Percentiles rank a stretch among this genome's conserved stretches.
Conservation (phyloP, 2,113 vertebrate genomes). For the Ginglymostoma cirratum region DNA sequence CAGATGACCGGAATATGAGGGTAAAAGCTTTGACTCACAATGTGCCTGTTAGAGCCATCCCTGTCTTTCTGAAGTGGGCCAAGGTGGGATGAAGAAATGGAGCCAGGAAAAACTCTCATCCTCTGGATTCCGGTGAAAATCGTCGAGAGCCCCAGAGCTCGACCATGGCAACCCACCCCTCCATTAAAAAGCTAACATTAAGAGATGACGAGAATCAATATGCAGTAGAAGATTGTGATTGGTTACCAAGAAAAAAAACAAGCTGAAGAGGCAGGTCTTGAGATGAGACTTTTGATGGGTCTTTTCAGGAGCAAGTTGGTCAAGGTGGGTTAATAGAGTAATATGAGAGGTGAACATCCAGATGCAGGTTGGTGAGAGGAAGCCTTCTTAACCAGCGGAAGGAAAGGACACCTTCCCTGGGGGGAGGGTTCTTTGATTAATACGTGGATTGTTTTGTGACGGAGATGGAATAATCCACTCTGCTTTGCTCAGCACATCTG, state of each 20-base stretch:
- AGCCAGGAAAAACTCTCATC: conserved; percentile 19
- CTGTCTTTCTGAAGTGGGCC: conserved; percentile 91
- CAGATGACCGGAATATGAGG: conserved; percentile 88
- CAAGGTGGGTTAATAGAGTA: background rate
- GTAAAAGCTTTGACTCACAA: conserved; percentile 94
- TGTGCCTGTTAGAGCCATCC: conserved; percentile 91
- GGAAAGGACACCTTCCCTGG: background rate
- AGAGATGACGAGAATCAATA: conserved; percentile 30
- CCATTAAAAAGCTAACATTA: conserved; percentile 25
- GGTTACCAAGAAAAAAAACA: background rate
- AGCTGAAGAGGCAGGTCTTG: conserved; percentile 24
- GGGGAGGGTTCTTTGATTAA: background rate
- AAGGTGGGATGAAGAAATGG: conserved; percentile 83
- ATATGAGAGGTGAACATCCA: background rate
- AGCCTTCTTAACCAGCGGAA: background rate
- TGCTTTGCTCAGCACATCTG: background rate
- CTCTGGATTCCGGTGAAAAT: conserved; percentile 27
- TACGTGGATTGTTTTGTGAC: background rate
- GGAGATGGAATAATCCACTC: background rate
- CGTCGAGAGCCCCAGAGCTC: background rate
- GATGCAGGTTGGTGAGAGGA: conserved; percentile 12
- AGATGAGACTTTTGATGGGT: conserved; percentile 19
- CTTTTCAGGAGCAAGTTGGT: conserved; percentile 24
- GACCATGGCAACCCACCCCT: conserved; percentile 11
- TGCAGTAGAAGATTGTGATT: conserved; percentile 24